Conservation (phyloP, 2,797 vertebrate species). For the Enteromius viviparus region DNA sequence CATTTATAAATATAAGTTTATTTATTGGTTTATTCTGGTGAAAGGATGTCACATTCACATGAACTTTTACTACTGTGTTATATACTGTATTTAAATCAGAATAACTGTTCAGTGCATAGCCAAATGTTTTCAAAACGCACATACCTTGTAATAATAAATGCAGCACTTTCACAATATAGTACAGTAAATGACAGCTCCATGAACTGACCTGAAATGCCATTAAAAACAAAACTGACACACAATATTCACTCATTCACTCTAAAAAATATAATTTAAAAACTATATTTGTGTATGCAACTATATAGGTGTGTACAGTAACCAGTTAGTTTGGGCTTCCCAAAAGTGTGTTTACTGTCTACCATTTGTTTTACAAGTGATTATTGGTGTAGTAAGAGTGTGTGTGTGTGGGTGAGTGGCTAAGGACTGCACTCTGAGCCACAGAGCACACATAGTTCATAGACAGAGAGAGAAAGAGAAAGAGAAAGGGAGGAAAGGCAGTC, state of each 20-base stretch:
- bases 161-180: not conserved
- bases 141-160: not conserved
- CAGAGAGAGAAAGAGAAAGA: slow-evolving; percentile 38
- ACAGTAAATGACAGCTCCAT: not conserved
- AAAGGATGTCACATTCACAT: not conserved
- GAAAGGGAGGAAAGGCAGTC: slow-evolving; percentile 38
- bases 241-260: too few relatives aligned
- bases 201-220: not conserved
- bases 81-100: not conserved
- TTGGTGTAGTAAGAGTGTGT: slow-evolving; percentile 4
- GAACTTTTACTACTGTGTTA: not conserved
- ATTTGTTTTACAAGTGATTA: slow-evolving; percentile 9
- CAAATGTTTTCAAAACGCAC: not conserved
- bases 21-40: not conserved
- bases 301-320: not conserved
- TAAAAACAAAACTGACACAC: not conserved
- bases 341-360: not conserved
- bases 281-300: not conserved
- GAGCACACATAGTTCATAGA: slow-evolving; percentile 50
- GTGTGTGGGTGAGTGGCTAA: slow-evolving; percentile 9
- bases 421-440: slow-evolving; percentile 53
- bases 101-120: not conserved
- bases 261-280: not conserved
- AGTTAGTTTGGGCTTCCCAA: slow-evolving; percentile 3
- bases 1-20: not conserved